A percentile compares a stretch with the other conserved stretches of the same genome.
Evolutionary conservation across 2,113 vertebrate genomes (phyloP).

Genomic region (Stictonetta naevosa): DNA sequence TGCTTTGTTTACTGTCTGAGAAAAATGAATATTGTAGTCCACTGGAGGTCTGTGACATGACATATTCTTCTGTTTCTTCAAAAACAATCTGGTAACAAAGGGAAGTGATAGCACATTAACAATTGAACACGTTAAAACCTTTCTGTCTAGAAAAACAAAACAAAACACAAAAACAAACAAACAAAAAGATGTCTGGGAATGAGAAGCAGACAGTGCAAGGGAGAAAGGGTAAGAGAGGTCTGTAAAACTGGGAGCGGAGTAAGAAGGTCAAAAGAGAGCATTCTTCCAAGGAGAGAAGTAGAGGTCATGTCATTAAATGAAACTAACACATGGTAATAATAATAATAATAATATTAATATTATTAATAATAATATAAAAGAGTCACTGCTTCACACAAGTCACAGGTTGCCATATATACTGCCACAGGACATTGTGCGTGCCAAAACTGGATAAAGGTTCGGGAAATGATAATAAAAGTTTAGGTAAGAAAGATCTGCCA

Average conservation of each 20-base stretch:
- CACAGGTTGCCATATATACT: not conserved
- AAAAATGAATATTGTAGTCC: not conserved
- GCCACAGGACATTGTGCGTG: not conserved
- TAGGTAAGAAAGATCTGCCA: not conserved
- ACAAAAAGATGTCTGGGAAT: not conserved
- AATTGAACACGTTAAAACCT: not conserved
- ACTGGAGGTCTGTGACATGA: not conserved
- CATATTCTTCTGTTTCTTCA: not conserved
- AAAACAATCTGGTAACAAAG: not conserved
- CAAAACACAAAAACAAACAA: too few species aligned
- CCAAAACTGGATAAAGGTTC: not conserved
- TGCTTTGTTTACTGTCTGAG: not conserved
- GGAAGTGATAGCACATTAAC: not conserved
- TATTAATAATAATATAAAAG: not conserved
- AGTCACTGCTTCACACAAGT: not conserved
- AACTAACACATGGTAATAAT: not conserved
- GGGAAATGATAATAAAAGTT: not conserved
- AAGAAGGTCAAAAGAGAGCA: not conserved
- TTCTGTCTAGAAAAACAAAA: not conserved
- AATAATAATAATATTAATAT: not conserved
- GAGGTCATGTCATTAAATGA: not conserved
- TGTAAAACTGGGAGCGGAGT: not conserved
- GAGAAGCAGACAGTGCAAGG: rapidly evolving
- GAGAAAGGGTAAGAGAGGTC: not conserved
- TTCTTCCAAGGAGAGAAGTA: not conserved